These are phyloP conservation scores for Anas capensis DNA, from an alignment of 2,797 vertebrate genomes.

Conservation along the genomic window DNA sequence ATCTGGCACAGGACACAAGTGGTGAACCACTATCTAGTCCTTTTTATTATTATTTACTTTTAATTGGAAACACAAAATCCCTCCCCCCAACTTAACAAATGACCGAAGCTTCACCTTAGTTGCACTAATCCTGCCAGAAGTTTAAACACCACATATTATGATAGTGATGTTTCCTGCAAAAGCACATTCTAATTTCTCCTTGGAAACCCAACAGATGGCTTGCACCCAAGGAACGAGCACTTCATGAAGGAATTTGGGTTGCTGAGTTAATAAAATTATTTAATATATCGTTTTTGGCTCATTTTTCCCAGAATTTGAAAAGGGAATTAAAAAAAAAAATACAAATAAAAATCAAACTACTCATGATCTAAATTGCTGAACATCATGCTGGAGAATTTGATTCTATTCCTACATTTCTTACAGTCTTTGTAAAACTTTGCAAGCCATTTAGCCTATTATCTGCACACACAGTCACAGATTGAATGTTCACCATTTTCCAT, in stretches of 20 bases:
- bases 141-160: accelerated
- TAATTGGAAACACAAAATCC: not conserved
- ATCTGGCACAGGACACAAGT: not conserved
- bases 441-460: not conserved
- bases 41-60: not conserved
- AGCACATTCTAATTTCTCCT: not conserved
- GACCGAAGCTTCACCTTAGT: not conserved
- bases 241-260: not conserved
- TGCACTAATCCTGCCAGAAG: not conserved
- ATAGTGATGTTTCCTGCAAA: not conserved
- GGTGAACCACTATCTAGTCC: not conserved
- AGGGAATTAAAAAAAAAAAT: not conserved
- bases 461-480: not conserved
- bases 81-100: not conserved
- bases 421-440: not conserved
- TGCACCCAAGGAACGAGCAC: not conserved
- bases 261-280: not conserved
- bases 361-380: not conserved
- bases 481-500: not conserved
- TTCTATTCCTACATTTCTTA: not conserved
- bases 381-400: not conserved
- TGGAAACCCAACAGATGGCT: not conserved
- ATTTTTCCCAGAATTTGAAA: not conserved
- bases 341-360: not conserved
- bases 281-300: not conserved